Conservation (phyloP, 2,113 vertebrate species). For the Sphyrna mokarran region DNA sequence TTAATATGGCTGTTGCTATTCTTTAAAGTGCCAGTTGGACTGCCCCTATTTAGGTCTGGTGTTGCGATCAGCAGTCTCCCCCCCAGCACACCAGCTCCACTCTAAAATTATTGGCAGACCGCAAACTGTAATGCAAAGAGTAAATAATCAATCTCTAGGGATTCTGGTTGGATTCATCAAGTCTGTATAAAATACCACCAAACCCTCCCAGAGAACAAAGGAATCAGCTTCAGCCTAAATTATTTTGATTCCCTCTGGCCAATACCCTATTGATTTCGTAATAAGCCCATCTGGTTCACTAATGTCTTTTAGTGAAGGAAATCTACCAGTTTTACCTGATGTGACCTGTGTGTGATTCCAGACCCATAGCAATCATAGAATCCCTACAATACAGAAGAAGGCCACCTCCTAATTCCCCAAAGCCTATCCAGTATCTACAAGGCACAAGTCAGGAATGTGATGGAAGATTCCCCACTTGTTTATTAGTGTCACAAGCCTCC, state of each 20-base stretch:
- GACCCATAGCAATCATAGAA: no score
- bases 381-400: no score
- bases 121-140: background rate
- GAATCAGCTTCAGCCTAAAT: constrained; percentile 8
- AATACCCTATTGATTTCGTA: background rate
- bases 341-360: no score
- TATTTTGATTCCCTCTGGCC: background rate
- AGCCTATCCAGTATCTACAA: no score
- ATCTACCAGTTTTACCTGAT: no score
- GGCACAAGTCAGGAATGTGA: no score
- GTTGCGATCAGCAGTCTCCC: background rate
- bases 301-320: no score
- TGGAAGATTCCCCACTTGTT: no score
- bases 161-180: background rate
- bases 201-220: background rate
- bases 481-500: no score
- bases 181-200: background rate
- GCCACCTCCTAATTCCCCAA: no score
- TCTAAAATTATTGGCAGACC: background rate
- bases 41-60: background rate
- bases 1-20: background rate
- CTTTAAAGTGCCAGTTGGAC: background rate
- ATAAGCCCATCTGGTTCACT: no score
- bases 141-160: background rate
- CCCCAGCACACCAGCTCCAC: background rate